Evolutionary conservation across 2,113 vertebrate species (phyloP).

Genomic region (Crypturellus undulatus): DNA sequence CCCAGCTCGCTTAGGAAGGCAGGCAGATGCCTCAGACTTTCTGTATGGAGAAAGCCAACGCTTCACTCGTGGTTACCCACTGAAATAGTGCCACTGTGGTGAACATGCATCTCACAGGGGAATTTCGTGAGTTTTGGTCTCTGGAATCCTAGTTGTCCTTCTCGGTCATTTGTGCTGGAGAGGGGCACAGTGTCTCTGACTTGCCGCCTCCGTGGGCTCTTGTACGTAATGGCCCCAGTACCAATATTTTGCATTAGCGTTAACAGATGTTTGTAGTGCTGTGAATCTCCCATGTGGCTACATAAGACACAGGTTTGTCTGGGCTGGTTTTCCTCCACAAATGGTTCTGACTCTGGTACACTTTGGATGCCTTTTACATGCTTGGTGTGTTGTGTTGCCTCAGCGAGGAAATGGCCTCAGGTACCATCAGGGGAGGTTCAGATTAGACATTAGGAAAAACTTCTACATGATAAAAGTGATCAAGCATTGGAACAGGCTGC

Average conservation of each 20-base stretch:
- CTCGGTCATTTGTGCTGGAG: rapidly evolving
- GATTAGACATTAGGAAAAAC: too few species aligned
- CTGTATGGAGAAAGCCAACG: background rate
- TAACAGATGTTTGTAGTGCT: background rate
- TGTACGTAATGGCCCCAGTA: background rate
- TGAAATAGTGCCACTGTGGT: background rate
- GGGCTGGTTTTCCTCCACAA: background rate
- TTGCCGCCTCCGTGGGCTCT: background rate
- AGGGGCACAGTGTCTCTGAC: rapidly evolving
- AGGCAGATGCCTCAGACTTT: background rate
- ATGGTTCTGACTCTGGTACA: background rate
- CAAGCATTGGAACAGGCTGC: too few species aligned
- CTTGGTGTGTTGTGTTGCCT: background rate
- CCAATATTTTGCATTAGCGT: rapidly evolving
- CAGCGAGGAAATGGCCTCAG: too few species aligned
- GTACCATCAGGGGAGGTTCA: too few species aligned
- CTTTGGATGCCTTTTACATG: background rate
- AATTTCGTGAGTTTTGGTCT: background rate
- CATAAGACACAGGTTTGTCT: background rate
- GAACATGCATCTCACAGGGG: background rate
- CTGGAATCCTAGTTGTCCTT: background rate
- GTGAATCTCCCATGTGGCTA: background rate
- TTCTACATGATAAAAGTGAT: too few species aligned
- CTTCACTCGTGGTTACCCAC: background rate
- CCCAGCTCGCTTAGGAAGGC: rapidly evolving